Evolutionary conservation across 2,888 invertebrate species (phyloP), one percentile per base, ranked within the genome.

Genomic region (Acanthococcus lagerstroemiae): DNA sequence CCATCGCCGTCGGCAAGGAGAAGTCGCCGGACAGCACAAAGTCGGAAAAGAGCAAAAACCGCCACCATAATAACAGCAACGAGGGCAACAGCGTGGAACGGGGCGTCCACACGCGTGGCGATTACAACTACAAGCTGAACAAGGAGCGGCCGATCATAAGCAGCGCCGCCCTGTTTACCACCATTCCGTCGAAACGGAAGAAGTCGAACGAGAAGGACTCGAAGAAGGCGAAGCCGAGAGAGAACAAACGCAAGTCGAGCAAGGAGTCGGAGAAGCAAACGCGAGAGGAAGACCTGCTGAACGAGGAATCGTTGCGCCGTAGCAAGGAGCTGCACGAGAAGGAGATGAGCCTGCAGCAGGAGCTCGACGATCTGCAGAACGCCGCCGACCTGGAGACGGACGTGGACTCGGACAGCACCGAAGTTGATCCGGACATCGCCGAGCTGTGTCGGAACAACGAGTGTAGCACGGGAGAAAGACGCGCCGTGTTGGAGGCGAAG

Each of bases 251-350:
- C 7, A 57, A 57, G n/a, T 44, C 22, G 9, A 57, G n/a, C 25
- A 26, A 15, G 26, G 60, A 45, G 12, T 44, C 60, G 25, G 45
- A 60, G 17, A 26, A 15, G 17, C 46, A 22, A 26, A 17, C 4
- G 4, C 9, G 21, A 17, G 27, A 17, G 30, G 61, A 81, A 69
- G 81, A 80, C 65, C 79, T 81, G 68, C 78, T 78, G 68, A 81
- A 81, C 71, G 80, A 82, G 69, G 81, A 84, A 72, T 82, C 82
- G 6, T 76, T 84, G 30, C 82, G 71, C 80, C 77, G 76, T 75
- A 80, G 76, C 57, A 76, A 76, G 74, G 76, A 79, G 63, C 66
- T 72, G 37, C 67, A 70, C 69, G 70, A 70, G 52, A 83, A 83
- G 71, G 84, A 84, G 71, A 81, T 82, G 71, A 77, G 76, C 27